Evolutionary conservation across 2,888 invertebrate genomes (phyloP).

Genomic region (Aphodius sticticus): DNA sequence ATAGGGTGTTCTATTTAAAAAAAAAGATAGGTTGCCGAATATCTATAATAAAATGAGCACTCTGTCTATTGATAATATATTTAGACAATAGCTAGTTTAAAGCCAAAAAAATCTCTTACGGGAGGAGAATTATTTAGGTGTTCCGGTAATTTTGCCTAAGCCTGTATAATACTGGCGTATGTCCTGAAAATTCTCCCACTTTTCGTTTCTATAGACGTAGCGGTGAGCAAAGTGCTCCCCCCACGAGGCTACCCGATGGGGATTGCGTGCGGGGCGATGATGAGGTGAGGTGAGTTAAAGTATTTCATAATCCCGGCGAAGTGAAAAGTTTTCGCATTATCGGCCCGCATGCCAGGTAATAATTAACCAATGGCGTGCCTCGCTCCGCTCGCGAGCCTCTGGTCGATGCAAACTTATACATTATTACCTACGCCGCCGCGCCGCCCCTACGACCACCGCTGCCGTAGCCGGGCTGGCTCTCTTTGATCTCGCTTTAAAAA

Average conservation of each 20-base stretch:
- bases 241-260: neutral
- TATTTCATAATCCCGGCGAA: slow-evolving; percentile 42
- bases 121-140: too few relatives aligned
- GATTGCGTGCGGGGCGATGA: slow-evolving; percentile 38
- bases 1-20: too few relatives aligned
- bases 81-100: too few relatives aligned
- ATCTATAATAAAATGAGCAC: too few relatives aligned
- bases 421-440: slow-evolving; percentile 41
- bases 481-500: neutral
- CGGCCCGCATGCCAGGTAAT: slow-evolving; percentile 44
- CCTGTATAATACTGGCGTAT: too few relatives aligned
- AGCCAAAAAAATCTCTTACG: too few relatives aligned
- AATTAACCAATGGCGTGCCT: slow-evolving; percentile 46
- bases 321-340: slow-evolving; percentile 44
- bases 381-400: slow-evolving; percentile 23
- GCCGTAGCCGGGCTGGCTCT: neutral
- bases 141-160: too few relatives aligned
- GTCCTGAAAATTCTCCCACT: neutral
- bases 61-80: too few relatives aligned
- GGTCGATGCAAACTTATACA: slow-evolving; percentile 44
- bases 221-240: neutral
- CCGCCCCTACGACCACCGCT: slow-evolving; percentile 6
- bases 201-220: neutral
- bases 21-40: too few relatives aligned
- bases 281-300: slow-evolving; percentile 32